Evolutionary conservation across 2,113 vertebrate genomes (phyloP).

Genomic region (Columba livia): DNA sequence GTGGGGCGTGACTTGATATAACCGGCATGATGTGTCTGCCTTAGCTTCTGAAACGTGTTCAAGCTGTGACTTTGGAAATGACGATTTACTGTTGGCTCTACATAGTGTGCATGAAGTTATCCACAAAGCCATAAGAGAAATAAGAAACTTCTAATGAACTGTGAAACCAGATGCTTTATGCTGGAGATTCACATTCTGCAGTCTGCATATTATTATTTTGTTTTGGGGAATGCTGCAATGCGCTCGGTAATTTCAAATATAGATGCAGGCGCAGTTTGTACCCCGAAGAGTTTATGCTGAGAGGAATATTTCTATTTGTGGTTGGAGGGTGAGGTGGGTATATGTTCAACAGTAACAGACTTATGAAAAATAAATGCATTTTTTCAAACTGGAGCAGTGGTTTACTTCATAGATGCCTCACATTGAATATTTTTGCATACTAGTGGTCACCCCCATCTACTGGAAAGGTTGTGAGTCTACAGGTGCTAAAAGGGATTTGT

Average conservation of each 20-base stretch:
- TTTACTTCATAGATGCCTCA: not conserved
- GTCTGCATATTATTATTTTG: not conserved
- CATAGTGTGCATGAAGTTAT: not conserved
- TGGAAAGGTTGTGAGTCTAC: not conserved
- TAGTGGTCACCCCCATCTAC: not conserved
- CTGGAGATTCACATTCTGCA: constrained; percentile 18
- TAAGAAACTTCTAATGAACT: constrained; percentile 21
- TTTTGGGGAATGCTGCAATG: not conserved
- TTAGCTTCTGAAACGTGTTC: not conserved
- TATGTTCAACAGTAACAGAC: not conserved
- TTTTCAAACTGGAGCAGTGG: not conserved
- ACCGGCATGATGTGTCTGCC: rapidly evolving
- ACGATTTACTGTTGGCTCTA: not conserved
- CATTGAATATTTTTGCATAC: not conserved
- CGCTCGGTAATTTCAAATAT: not conserved
- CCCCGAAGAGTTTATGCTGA: not conserved
- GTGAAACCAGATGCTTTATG: constrained; percentile 51
- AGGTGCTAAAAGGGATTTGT: not conserved
- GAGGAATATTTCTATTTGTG: not conserved
- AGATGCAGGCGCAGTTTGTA: not conserved
- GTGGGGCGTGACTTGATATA: not conserved
- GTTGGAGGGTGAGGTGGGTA: not conserved
- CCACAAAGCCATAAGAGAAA: constrained; percentile 7
- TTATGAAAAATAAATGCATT: not conserved
- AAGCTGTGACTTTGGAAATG: not conserved